Percentiles rank a stretch among this genome's conserved stretches.
Conservation (phyloP, 1,140 invertebrate species). For the Diachasmimorpha longicaudata region DNA sequence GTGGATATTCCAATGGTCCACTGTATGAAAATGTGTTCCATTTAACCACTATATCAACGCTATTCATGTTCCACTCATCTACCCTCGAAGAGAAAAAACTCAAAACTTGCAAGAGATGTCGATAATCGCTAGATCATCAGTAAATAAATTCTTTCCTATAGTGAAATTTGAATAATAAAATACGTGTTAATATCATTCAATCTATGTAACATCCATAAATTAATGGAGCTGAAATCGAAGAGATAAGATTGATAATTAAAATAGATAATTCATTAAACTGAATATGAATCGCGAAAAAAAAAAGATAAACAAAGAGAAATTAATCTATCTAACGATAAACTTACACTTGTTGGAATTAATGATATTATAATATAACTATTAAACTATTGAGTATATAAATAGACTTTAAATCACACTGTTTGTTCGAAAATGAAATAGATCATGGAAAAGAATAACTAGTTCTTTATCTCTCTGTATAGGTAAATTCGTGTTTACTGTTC, state of each 20-base stretch:
- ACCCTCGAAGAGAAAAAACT: neutral
- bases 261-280: neutral
- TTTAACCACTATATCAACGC: too few relatives aligned
- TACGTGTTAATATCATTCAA: constrained; percentile 5
- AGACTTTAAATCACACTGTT: constrained; percentile 15
- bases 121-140: neutral
- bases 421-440: neutral
- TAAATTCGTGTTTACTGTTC: constrained; percentile 3
- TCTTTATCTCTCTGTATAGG: neutral
- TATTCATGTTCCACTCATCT: neutral
- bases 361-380: constrained; percentile 14
- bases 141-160: neutral
- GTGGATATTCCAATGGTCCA: neutral
- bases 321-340: neutral
- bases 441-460: neutral
- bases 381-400: constrained; percentile 2
- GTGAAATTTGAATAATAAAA: neutral
- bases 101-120: neutral
- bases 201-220: neutral
- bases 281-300: neutral
- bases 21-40: neutral
- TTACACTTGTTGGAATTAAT: constrained; percentile 12
- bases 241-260: neutral
- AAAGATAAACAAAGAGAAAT: neutral
- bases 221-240: neutral